Evolutionary conservation across 2,797 vertebrate genomes (phyloP).

Genomic region (Ibycter americanus): DNA sequence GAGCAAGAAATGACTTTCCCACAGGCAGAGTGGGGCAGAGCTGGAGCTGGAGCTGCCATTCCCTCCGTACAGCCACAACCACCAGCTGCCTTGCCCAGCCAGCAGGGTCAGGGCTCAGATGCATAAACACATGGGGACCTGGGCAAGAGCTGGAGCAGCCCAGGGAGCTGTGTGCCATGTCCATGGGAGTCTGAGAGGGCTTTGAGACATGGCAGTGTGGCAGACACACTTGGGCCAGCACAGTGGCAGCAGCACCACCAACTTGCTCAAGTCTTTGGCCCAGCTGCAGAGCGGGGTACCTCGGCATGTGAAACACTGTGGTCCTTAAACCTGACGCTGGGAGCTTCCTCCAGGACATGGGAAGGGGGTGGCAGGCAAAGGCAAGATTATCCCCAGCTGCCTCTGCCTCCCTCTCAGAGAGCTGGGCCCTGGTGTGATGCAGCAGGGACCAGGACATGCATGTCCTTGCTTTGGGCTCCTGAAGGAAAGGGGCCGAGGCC

Average conservation of each 20-base stretch:
- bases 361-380: not conserved
- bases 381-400: not conserved
- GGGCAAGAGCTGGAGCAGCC: not conserved
- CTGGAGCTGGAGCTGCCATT: not conserved
- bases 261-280: not conserved
- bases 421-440: not conserved
- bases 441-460: fast-evolving
- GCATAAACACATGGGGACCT: not conserved
- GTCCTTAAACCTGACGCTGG: not conserved
- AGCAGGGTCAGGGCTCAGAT: not conserved
- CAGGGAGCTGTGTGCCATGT: fast-evolving
- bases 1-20: slow-evolving; percentile 23
- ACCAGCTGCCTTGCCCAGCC: not conserved
- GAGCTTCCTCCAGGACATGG: not conserved
- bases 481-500: not conserved
- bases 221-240: fast-evolving
- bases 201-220: not conserved
- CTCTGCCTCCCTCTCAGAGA: not conserved
- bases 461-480: not conserved
- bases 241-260: not conserved
- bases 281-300: not conserved
- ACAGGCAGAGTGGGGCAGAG: slow-evolving; percentile 33
- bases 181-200: not conserved
- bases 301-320: fast-evolving
- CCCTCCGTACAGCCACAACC: fast-evolving